phyloP scores from a whole-genome alignment of 2,113 vertebrate species.

The Nothobranchius kuhntae region DNA sequence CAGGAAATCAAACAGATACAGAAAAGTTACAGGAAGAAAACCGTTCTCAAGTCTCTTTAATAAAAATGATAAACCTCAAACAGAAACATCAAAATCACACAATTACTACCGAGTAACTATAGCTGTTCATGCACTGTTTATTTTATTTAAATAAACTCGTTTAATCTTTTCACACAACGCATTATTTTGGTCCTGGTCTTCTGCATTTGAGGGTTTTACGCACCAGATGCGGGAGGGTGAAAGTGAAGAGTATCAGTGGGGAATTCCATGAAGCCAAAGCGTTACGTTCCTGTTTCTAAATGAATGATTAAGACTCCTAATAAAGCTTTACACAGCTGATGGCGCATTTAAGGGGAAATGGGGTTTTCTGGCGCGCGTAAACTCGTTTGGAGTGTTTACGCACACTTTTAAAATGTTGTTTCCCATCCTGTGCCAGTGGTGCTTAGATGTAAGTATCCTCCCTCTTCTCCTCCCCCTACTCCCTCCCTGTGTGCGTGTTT shows the following conservation, averaged over 20 bases:
- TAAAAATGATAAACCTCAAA: neutral
- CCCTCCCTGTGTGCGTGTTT: slow-evolving; percentile 21
- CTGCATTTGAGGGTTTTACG: slow-evolving; percentile 3
- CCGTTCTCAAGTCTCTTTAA: too few species aligned
- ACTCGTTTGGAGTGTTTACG: neutral
- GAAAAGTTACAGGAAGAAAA: too few species aligned
- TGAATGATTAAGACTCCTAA: neutral
- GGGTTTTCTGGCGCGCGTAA: neutral
- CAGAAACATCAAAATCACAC: too few species aligned
- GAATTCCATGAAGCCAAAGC: slow-evolving; percentile 10
- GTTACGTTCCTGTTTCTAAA: slow-evolving; percentile 5
- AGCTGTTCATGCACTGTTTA: too few species aligned
- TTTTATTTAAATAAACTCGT: too few species aligned
- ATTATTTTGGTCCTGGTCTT: neutral
- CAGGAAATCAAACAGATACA: neutral
- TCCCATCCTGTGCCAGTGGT: slow-evolving; percentile 23
- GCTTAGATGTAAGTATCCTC: slow-evolving; percentile 23
- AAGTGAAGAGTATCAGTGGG: too few species aligned
- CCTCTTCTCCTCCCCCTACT: neutral
- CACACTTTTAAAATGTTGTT: neutral
- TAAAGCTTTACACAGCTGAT: neutral
- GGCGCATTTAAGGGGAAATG: neutral
- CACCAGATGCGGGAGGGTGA: neutral
- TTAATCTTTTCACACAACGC: too few species aligned
- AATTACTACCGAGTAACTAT: too few species aligned